Percentiles rank a stretch among this genome's conserved stretches.
These are phyloP conservation scores for Sebastes iracundus DNA, from an alignment of 2,797 vertebrate species.

Conservation along the genomic window DNA sequence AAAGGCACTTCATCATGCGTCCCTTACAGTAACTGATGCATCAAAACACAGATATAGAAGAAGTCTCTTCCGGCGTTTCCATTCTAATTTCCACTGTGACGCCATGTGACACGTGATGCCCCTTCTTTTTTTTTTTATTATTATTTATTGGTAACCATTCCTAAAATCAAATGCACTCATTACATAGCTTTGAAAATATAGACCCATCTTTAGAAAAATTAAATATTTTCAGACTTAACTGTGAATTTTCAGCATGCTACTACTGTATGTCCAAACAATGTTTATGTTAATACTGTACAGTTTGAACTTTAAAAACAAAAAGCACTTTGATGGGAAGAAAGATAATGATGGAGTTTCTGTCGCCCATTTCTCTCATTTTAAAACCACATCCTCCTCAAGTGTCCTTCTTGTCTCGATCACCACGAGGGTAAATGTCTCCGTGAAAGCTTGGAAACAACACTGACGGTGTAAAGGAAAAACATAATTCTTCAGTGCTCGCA, in stretches of 20 bases:
- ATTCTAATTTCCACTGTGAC: conserved; percentile 65
- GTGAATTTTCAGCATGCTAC: conserved; percentile 75
- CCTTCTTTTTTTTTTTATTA: neutral
- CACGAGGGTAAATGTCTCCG: conserved; percentile 16
- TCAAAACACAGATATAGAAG: conserved; percentile 3
- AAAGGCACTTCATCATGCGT: neutral
- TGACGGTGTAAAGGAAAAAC: neutral
- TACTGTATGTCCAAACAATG: conserved; percentile 47
- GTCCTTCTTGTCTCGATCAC: conserved; percentile 68
- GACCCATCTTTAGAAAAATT: conserved; percentile 44
- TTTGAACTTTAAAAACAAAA: conserved; percentile 64
- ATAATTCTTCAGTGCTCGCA: neutral
- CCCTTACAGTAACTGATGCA: neutral
- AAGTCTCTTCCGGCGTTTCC: conserved; percentile 36
- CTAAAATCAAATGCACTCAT: conserved; percentile 30
- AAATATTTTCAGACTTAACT: conserved; percentile 61
- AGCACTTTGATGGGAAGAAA: conserved; percentile 76
- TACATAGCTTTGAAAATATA: conserved; percentile 35
- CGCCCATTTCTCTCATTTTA: conserved; percentile 48
- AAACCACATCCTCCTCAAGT: conserved; percentile 64
- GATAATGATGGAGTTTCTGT: conserved; percentile 37
- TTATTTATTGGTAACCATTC: conserved; percentile 32
- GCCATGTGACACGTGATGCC: conserved; percentile 55
- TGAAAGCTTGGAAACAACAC: conserved; percentile 7
- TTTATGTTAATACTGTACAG: conserved; percentile 70